Conservation (phyloP, 2,888 invertebrate genomes). For the Brachyopa scutellaris region DNA sequence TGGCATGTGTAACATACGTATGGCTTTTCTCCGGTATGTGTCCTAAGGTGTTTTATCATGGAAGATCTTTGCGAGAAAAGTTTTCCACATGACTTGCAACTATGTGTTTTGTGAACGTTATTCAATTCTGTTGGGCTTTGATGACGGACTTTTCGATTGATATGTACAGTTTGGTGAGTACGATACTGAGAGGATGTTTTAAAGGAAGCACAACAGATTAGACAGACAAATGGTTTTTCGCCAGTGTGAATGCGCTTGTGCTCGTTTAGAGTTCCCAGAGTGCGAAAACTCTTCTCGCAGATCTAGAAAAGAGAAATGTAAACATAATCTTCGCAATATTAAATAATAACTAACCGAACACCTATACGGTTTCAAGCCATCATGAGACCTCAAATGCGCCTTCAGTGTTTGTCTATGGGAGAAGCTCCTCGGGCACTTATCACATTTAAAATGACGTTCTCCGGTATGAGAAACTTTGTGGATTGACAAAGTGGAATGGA, state of each 20-base stretch:
- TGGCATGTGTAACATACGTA: slow-evolving; percentile 87
- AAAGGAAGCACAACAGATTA: slow-evolving; percentile 46
- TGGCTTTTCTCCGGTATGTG: slow-evolving; percentile 83
- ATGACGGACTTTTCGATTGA: slow-evolving; percentile 29
- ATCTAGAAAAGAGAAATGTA: slow-evolving; percentile 78
- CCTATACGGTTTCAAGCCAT: slow-evolving; percentile 97
- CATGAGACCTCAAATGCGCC: slow-evolving; percentile 94
- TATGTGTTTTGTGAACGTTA: slow-evolving; percentile 54
- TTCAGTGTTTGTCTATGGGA: slow-evolving; percentile 64
- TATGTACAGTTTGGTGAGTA: slow-evolving; percentile 38
- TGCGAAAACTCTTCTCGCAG: slow-evolving; percentile 89
- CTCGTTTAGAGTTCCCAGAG: slow-evolving; percentile 90
- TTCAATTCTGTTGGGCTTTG: slow-evolving; percentile 37
- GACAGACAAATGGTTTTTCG: slow-evolving; percentile 80
- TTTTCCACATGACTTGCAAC: slow-evolving; percentile 73
- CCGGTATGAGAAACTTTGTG: slow-evolving; percentile 89
- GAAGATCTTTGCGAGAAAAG: slow-evolving; percentile 56
- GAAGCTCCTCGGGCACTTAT: slow-evolving; percentile 72
- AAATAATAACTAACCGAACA: slow-evolving; percentile 83
- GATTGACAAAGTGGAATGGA: background rate
- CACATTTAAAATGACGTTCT: slow-evolving; percentile 77
- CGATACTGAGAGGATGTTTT: slow-evolving; percentile 56
- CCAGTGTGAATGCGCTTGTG: slow-evolving; percentile 90
- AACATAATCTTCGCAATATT: too few species aligned
- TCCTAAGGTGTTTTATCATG: slow-evolving; percentile 73